phyloP scores from a whole-genome alignment of 1,140 invertebrate genomes.

The Cydia splendana region DNA sequence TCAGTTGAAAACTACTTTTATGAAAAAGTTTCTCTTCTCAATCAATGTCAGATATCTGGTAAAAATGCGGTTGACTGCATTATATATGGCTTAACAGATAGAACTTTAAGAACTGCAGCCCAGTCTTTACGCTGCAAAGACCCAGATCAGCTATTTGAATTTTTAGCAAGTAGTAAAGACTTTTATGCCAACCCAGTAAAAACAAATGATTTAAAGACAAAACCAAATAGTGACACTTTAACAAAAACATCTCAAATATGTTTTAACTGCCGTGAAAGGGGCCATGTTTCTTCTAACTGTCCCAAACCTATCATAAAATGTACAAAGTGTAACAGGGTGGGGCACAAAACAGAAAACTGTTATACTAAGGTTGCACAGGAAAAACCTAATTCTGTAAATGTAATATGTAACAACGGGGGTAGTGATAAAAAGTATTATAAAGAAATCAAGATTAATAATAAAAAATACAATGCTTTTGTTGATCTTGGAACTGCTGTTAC shows the following conservation, averaged over 20 bases:
- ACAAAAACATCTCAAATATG: slow-evolving; percentile 9
- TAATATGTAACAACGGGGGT: background rate
- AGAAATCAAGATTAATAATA: background rate
- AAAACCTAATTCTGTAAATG: background rate
- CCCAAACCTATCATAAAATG: slow-evolving; percentile 28
- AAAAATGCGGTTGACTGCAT: slow-evolving; percentile 32
- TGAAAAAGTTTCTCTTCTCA: slow-evolving; percentile 31
- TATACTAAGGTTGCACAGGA: background rate
- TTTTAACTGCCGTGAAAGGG: slow-evolving; percentile 31
- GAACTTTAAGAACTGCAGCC: slow-evolving; percentile 17
- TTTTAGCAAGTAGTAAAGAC: slow-evolving; percentile 31
- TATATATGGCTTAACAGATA: slow-evolving; percentile 27
- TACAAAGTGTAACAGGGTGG: slow-evolving; percentile 9
- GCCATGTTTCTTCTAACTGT: slow-evolving; percentile 17
- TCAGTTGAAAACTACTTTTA: slow-evolving; percentile 34
- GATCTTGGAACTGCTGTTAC: background rate
- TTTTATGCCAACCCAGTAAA: slow-evolving; percentile 22
- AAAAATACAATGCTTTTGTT: no score
- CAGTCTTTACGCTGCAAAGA: slow-evolving; percentile 29
- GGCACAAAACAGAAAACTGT: slow-evolving; percentile 28
- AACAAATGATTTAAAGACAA: background rate
- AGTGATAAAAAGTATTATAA: slow-evolving; percentile 23
- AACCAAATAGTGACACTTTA: background rate
- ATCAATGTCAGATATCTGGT: slow-evolving; percentile 31
- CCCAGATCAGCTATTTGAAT: slow-evolving; percentile 30